Evolutionary conservation across 2,797 vertebrate genomes (phyloP), one percentile per base, ranked within the genome.

Genomic region (Acrossocheilus wenchowensis): DNA sequence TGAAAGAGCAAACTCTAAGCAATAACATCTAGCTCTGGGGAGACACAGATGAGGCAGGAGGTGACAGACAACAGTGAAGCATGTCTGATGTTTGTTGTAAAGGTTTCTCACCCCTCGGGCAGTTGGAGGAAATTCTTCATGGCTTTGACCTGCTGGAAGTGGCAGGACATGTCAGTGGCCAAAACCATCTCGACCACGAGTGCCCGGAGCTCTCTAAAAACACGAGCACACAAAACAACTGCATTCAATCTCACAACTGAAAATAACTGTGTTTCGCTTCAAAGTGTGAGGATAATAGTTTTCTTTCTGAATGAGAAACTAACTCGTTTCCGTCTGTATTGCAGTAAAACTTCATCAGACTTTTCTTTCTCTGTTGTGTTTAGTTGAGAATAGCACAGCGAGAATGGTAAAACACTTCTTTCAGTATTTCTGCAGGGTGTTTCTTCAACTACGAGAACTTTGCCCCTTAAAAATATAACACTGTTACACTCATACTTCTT

Each of bases 101-200:
- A 72, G 50, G 64, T n/a, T 87, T 43, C 97, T 97, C 90, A 99
- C 98, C 97, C 97, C 94, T 99, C 98, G 15, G 98, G 98, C 89
- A 98, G 98, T 90, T 97, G 98, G 50, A 99, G 93, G 89, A 97
- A 97, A 84, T 97, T 99, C 94, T 98, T 99, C 98, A 99, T 99
- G 85, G 97, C 94, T 94, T 99, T 99, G 91, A 99, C 97, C 93
- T 99, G 98, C 92, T 99, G 98, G 93, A 99, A 99, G 92, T 99
- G 98, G 93, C 98, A 99, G 89, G 98, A 99, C 98, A 99, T 99
- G 89, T 99, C 98, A 0, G 98, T 99, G 88, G 98, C 98, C 94
- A 99, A 93, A 87, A 99, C 98, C 98, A 99, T 98, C 94, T 99
- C 97, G 89, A 98, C 96, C 91, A 99, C 98, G 88, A 99, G 94